Evolutionary conservation across 2,113 vertebrate species (phyloP).

Genomic region (Erinaceus europaeus): DNA sequence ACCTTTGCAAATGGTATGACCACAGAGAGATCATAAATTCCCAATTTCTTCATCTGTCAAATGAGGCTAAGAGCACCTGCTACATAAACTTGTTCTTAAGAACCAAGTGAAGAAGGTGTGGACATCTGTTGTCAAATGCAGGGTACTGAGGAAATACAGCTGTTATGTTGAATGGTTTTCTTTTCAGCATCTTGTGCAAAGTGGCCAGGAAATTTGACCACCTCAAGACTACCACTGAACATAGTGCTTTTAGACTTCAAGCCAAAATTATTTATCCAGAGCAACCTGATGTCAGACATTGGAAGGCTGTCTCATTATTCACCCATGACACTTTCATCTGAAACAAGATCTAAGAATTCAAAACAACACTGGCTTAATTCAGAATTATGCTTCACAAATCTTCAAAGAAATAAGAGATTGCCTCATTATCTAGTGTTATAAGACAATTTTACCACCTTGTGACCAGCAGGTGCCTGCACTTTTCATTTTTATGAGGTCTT

Average conservation of each 20-base stretch:
- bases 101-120: background rate
- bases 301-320: background rate
- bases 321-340: conserved; percentile 35
- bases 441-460: background rate
- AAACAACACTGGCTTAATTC: conserved; percentile 34
- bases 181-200: background rate
- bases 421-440: conserved; percentile 28
- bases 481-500: conserved; percentile 45
- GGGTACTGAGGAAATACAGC: too few relatives aligned
- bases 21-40: background rate
- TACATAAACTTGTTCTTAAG: background rate
- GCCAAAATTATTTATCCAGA: background rate
- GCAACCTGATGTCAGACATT: background rate
- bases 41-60: background rate
- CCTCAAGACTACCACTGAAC: background rate
- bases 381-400: conserved; percentile 35
- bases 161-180: too few relatives aligned
- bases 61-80: background rate
- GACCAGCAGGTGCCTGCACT: background rate
- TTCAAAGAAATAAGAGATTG: conserved; percentile 31
- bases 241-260: background rate
- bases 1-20: background rate
- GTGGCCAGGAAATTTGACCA: background rate
- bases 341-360: background rate
- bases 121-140: too few relatives aligned